A percentile compares a stretch with the other conserved stretches of the same genome.
These are phyloP conservation scores for Thunnus thynnus DNA, from an alignment of 2,113 vertebrate species.

Conservation along the genomic window DNA sequence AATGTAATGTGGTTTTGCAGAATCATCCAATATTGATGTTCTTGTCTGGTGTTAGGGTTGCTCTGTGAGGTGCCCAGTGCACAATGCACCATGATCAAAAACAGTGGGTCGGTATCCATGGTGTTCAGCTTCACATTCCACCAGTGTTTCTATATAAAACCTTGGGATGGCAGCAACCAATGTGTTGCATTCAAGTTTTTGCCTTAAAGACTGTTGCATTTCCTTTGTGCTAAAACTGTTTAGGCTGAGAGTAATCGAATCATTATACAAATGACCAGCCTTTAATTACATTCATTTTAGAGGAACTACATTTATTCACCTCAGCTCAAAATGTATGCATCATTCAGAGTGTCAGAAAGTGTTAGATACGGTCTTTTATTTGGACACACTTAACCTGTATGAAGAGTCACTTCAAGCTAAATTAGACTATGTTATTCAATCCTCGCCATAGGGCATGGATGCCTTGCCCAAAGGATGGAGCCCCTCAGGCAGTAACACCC, in stretches of 20 bases:
- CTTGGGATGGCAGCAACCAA: too few relatives aligned
- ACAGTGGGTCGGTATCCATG: too few relatives aligned
- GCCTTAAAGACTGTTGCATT: not conserved
- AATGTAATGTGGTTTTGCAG: too few relatives aligned
- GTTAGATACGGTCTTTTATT: conserved; percentile 32
- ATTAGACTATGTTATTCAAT: conserved; percentile 40
- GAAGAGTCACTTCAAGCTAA: conserved; percentile 24
- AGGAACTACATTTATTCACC: not conserved
- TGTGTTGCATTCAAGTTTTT: too few relatives aligned
- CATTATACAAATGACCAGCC: not conserved
- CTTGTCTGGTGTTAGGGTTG: too few relatives aligned
- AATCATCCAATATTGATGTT: too few relatives aligned
- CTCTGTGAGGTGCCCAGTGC: too few relatives aligned
- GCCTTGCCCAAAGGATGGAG: conserved; percentile 36
- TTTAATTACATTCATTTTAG: not conserved
- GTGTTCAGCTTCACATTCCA: too few relatives aligned
- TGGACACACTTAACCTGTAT: not conserved
- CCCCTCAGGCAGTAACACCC: conserved; percentile 16
- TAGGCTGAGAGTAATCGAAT: not conserved
- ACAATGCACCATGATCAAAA: too few relatives aligned
- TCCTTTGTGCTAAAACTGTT: not conserved
- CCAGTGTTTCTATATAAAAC: too few relatives aligned
- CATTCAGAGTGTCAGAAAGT: conserved; percentile 24
- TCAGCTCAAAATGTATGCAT: conserved; percentile 7
- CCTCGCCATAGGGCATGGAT: conserved; percentile 26